Conservation (phyloP, 2,113 vertebrate genomes). For the Cavia porcellus region DNA sequence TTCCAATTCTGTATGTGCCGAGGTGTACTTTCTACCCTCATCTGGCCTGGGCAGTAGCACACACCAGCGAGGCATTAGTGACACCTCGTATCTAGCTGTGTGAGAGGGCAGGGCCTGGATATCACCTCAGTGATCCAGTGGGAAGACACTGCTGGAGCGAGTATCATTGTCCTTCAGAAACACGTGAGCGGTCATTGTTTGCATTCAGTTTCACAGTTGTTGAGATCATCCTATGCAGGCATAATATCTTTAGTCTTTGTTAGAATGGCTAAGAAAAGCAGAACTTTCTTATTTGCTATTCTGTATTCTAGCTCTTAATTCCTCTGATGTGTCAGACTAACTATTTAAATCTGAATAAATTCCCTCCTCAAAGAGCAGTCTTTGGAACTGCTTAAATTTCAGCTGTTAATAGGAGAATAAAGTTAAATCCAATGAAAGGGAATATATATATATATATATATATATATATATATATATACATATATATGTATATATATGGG, state of each 20-base stretch:
- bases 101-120: no score
- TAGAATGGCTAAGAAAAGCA: not conserved
- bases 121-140: not conserved
- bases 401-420: not conserved
- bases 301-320: not conserved
- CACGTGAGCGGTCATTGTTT: not conserved
- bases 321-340: not conserved
- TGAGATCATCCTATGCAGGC: no score
- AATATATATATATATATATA: no score
- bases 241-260: not conserved
- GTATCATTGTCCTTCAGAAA: not conserved
- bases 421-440: not conserved
- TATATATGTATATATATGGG: no score
- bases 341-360: conserved; percentile 29
- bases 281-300: not conserved
- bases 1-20: not conserved
- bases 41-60: not conserved
- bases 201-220: not conserved
- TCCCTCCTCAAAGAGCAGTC: not conserved
- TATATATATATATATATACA: no score
- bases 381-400: not conserved
- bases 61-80: not conserved
- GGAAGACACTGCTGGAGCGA: not conserved
- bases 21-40: not conserved
- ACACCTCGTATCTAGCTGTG: not conserved